Evolutionary conservation across 1,140 invertebrate species (phyloP).

Genomic region (Ooceraea biroi): DNA sequence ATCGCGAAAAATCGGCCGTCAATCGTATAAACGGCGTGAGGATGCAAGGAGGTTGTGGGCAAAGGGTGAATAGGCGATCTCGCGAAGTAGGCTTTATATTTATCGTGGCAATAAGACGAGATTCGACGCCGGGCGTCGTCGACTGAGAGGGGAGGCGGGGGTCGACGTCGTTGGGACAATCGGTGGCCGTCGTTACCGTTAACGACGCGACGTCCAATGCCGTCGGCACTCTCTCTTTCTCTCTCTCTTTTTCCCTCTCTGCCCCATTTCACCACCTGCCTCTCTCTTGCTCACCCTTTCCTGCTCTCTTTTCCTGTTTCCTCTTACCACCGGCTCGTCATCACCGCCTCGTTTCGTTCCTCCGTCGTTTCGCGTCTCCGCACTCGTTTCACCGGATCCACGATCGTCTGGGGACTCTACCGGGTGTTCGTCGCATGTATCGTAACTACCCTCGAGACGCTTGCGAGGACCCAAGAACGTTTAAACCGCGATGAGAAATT

Average conservation of each 20-base stretch:
- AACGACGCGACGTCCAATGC: conserved; percentile 80
- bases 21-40: neutral
- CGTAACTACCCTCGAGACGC: neutral
- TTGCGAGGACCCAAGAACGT: neutral
- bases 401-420: conserved; percentile 50
- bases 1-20: conserved; percentile 29
- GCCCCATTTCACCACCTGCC: no score
- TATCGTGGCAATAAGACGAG: conserved; percentile 79
- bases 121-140: conserved; percentile 72
- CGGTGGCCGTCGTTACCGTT: conserved; percentile 81
- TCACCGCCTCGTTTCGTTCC: conserved; percentile 52
- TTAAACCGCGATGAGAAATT: neutral
- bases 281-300: conserved; percentile 17
- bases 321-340: conserved; percentile 45
- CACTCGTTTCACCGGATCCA: conserved; percentile 29
- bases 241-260: conserved; percentile 58
- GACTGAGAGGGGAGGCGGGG: conserved; percentile 51
- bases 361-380: conserved; percentile 9
- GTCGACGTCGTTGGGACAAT: conserved; percentile 77
- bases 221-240: conserved; percentile 69
- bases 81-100: conserved; percentile 79
- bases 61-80: conserved; percentile 62
- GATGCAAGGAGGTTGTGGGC: neutral
- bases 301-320: conserved; percentile 40
- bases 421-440: conserved; percentile 23